Percentiles rank a stretch among this genome's conserved stretches.
Evolutionary conservation across 2,113 vertebrate genomes (phyloP).

Genomic region (Synchiropus splendidus): DNA sequence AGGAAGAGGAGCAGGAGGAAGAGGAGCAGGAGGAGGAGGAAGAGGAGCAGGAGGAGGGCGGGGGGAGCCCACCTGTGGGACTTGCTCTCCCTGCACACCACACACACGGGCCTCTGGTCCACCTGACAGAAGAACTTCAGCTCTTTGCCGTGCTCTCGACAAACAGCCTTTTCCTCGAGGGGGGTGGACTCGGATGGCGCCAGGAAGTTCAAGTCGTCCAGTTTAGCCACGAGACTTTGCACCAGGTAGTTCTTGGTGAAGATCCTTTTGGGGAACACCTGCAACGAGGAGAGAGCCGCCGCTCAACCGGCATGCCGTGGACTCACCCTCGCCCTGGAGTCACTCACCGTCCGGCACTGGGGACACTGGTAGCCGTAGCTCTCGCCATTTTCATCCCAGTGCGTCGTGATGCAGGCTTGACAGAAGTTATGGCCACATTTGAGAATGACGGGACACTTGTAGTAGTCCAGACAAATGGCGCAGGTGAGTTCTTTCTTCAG

Average conservation of each 20-base stretch:
- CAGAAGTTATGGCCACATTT: slow-evolving; percentile 74
- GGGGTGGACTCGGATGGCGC: slow-evolving; percentile 41
- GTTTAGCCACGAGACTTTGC: slow-evolving; percentile 67
- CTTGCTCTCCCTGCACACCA: slow-evolving; percentile 68
- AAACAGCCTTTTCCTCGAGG: slow-evolving; percentile 54
- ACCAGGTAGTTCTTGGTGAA: slow-evolving; percentile 72
- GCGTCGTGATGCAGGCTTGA: slow-evolving; percentile 66
- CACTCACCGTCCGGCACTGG: slow-evolving; percentile 64
- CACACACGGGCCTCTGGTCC: slow-evolving; percentile 66
- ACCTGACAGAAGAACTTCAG: slow-evolving; percentile 68
- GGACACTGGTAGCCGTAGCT: slow-evolving; percentile 71
- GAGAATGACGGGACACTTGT: slow-evolving; percentile 66
- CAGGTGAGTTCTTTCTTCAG: slow-evolving; percentile 67
- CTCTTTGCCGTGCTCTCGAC: slow-evolving; percentile 66
- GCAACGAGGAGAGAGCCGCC: slow-evolving; percentile 1
- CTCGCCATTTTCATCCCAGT: slow-evolving; percentile 71
- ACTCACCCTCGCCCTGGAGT: not conserved
- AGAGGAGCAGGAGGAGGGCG: too few species aligned
- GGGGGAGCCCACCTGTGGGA: slow-evolving; percentile 56
- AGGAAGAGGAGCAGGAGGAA: too few species aligned
- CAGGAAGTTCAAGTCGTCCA: slow-evolving; percentile 62
- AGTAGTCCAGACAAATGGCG: slow-evolving; percentile 67
- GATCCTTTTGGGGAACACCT: slow-evolving; percentile 67
- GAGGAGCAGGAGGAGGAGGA: too few species aligned
- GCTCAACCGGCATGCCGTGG: not conserved